Evolutionary conservation across 2,888 invertebrate species (phyloP).

Genomic region (Clanis bilineata): DNA sequence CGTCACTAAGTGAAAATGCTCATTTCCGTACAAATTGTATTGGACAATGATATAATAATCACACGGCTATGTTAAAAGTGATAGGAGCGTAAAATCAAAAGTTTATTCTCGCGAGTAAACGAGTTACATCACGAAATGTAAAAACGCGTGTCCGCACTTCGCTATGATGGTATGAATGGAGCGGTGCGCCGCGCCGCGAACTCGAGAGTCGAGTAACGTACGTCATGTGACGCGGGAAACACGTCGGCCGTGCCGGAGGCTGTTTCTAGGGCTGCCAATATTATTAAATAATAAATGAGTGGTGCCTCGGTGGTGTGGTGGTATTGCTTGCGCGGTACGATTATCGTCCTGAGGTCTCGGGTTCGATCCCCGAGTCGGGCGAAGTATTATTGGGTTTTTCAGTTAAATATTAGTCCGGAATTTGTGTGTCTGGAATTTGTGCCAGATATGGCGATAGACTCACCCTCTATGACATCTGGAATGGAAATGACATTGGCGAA

Average conservation of each 20-base stretch:
- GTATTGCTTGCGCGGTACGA: too few species aligned
- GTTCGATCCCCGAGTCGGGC: too few species aligned
- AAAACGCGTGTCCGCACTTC: constrained; percentile 31
- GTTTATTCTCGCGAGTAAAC: constrained; percentile 16
- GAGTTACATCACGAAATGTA: constrained; percentile 23
- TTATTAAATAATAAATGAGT: neutral
- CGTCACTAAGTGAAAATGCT: constrained; percentile 17
- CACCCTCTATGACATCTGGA: too few species aligned
- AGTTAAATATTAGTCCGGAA: too few species aligned
- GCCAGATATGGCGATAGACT: too few species aligned
- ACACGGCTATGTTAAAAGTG: constrained; percentile 9
- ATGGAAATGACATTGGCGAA: too few species aligned
- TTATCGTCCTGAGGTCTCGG: too few species aligned
- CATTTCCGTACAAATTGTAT: constrained; percentile 9
- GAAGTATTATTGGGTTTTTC: too few species aligned
- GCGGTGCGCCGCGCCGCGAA: neutral
- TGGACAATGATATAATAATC: constrained; percentile 15
- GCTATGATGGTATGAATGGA: constrained; percentile 52
- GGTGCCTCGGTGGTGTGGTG: neutral
- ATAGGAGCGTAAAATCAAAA: constrained; percentile 11
- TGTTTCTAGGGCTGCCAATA: neutral
- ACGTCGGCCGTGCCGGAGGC: constrained; percentile 27
- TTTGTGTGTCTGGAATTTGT: too few species aligned
- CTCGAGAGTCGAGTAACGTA: too few species aligned
- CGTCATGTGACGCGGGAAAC: constrained; percentile 49